Percentiles rank a stretch among this genome's conserved stretches.
Evolutionary conservation across 2,113 vertebrate species (phyloP).

Genomic region (Progne subis): DNA sequence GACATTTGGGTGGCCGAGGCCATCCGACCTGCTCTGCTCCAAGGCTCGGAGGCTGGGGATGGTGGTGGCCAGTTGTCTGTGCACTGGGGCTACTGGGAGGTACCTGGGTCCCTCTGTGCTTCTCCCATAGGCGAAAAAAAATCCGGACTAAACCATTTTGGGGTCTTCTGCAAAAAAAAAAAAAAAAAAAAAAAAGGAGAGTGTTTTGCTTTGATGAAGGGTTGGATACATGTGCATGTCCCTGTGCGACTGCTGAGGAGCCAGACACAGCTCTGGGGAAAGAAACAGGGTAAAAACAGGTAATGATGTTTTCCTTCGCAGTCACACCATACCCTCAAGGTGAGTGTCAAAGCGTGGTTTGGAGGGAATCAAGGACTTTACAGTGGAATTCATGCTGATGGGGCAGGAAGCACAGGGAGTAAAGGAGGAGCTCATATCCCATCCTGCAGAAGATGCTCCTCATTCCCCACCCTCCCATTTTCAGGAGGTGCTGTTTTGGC

Average conservation of each 20-base stretch:
- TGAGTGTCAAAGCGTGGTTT: neutral
- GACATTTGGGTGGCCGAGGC: neutral
- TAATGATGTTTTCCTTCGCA: neutral
- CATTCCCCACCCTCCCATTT: neutral
- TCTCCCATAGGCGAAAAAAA: neutral
- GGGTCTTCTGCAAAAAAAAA: neutral
- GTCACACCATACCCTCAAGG: neutral
- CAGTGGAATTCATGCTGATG: slow-evolving; percentile 47
- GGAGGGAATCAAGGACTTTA: slow-evolving; percentile 12
- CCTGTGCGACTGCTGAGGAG: neutral
- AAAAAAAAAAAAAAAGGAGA: too few relatives aligned
- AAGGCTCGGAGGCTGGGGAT: neutral
- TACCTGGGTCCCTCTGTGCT: fast-evolving
- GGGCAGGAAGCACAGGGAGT: neutral
- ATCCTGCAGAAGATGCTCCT: neutral
- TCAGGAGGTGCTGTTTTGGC: fast-evolving
- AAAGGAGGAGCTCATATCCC: neutral
- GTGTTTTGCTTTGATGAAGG: neutral
- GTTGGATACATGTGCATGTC: fast-evolving
- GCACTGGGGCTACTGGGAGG: neutral
- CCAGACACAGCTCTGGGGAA: neutral
- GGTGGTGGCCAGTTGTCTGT: neutral
- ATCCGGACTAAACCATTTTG: neutral
- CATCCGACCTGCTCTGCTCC: neutral
- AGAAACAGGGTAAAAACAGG: neutral